Evolutionary conservation across 2,888 invertebrate species (phyloP), one percentile per base, ranked within the genome.

Genomic region (Plebejus melissa): DNA sequence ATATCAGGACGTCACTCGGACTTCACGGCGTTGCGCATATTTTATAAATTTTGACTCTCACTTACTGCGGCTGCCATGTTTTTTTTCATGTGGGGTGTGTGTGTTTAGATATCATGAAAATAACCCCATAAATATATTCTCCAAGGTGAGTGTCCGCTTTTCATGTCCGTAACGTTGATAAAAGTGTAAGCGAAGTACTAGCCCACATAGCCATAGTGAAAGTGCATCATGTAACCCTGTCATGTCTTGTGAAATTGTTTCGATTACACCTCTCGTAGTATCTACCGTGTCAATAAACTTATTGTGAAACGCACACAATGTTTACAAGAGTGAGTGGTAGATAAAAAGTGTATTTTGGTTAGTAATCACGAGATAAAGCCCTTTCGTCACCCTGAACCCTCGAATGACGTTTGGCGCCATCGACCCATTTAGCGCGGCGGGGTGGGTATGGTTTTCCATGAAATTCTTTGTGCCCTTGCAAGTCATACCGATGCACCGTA

Each of bases 71-170:
- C 95, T 95, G 96, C 96, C 96, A 96, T 96, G 96, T 96, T 96
- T 95, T 95, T 95, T 94, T 95, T 94, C 94, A 94, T 95, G 95
- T 95, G 95, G 95, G 95, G 95, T 95, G 92, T 91, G 88, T 91
- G 90, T 91, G 87, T 90, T 65, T 22, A 82, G 81, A 80, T 87
- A 84, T 90, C 88, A 93, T 93, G 93, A 85, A 88, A 88, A 85
- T 90, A 88, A 91, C 89, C 90, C 90, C 90, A 85, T 86, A 86
- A 86, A 87, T 84, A 90, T 84, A 90, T 84, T 87, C 83, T 83
- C 87, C 88, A 88, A 88, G 91, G 93, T 94, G 84, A 93, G 94
- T 87, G 80, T 84, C 79, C 78, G 78, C 79, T 82, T 82, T 82
- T 84, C 81, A 78, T 84, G 80, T 79, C 71, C 76, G 80, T 84